Evolutionary conservation across 1,140 invertebrate species (phyloP), one percentile per base, ranked within the genome.

Genomic region (Drosophila kikkawai): DNA sequence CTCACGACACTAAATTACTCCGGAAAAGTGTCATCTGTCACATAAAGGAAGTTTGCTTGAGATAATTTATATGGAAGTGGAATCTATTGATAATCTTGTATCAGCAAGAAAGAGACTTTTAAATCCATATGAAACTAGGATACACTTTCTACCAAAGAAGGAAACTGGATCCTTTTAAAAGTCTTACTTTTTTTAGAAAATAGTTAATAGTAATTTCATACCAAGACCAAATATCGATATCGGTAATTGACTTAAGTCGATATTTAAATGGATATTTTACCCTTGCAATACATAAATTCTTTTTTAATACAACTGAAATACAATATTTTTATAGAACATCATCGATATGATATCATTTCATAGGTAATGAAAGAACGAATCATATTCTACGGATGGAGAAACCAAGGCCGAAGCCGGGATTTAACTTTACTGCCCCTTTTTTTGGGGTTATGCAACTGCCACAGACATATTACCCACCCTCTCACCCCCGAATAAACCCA

Each of bases 391-490:
- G 1, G 17, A 36, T 19, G 3, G 3, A 13, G 12, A 6, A 15
- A 1, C 34, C 13, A 11, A 7, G 11, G 8, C 15, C 5, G 1
- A n/a, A 15, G 3, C 5, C 15, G 4, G 19, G 19, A 42, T 9
- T 42, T 53, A 22, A 65, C 17, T 67, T 67, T 55, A 55, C 53
- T 37, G 34, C 13, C 51, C 7, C 29, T 17, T 32, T 39, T 51
- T 29, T 37, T 63, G 9, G 48, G 37, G 15, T 45, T 55, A 36
- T 59, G 68, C 41, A 44, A 29, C 22, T 67, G 44, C 44, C 51
- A 39, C 55, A 75, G 34, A 59, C 58, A n/a, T 53, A 50, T 15
- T 55, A 37, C 53, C 34, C 60, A 47, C 64, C 51, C 50, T 39
- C 39, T 15, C 17, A 39, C 22, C 56, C 29, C 41, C 32, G 37